Evolutionary conservation across 2,888 invertebrate genomes (phyloP), one percentile per base, ranked within the genome.

Genomic region (Octodonta nipae): DNA sequence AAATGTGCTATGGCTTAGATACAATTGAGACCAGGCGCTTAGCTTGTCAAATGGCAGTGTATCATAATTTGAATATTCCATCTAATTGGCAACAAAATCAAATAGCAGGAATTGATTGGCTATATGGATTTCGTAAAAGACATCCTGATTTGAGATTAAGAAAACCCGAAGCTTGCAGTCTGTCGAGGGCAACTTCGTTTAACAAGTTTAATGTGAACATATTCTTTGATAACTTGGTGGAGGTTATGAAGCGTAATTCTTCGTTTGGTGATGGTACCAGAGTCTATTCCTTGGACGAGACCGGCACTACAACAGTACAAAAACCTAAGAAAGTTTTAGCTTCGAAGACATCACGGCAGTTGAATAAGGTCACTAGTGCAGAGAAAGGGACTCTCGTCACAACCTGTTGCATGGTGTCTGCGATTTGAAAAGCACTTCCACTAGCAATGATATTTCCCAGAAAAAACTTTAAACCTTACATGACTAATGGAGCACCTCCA

Each of bases 121-220:
- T n/a, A n/a, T n/a, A n/a, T n/a, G n/a, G n/a, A n/a, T n/a, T n/a
- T n/a, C n/a, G n/a, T n/a, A n/a, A n/a, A 32, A 29, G 40, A 11
- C 33, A 45, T 26, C 7, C 7, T 22, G 20, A 17, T 10, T 26
- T 43, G 24, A 41, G 34, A 12, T 30, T 43, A 6, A 32, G 42
- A 15, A 28, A 35, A 16, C 34, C 40, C 8, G 41, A 44, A 36
- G 28, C 13, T 13, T 30, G 30, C 22, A 30, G 30, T 22, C 13
- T 30, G 10, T 22, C 22, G 12, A 11, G 30, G 11, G 20, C 22
- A n/a, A 30, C 22, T 12, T 30, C 22, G 13, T 17, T 30, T 8
- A 30, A 30, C 5, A 4, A 13, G 15, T 15, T 14, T 14, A 13
- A 28, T 28, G 12, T 30, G 11, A 7, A 1, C 4, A 13, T 30